Percentiles rank a stretch among this genome's conserved stretches.
These are phyloP conservation scores for Sceliomorpha sp. DNA, from an alignment of 2,888 invertebrate genomes.

Conservation along the genomic window DNA sequence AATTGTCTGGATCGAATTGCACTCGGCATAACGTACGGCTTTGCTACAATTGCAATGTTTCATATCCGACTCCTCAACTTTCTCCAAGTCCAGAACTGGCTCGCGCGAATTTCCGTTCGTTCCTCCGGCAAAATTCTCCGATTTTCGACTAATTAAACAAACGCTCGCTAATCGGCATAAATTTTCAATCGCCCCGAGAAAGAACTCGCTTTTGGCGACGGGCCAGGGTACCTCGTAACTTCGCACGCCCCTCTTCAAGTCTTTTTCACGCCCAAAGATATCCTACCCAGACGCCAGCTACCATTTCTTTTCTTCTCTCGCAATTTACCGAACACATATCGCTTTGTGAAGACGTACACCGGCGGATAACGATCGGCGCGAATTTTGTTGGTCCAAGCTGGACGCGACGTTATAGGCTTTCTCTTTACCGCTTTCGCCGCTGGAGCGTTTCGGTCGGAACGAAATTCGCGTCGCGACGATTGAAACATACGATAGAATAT, in stretches of 20 bases:
- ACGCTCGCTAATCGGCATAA: conserved; percentile 44
- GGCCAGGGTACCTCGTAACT: conserved; percentile 35
- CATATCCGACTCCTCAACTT: conserved; percentile 14
- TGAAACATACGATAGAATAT: too few relatives aligned
- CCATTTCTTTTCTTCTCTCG: conserved; percentile 27
- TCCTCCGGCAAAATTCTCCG: conserved; percentile 11
- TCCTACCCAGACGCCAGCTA: conserved; percentile 29
- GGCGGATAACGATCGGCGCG: conserved; percentile 19
- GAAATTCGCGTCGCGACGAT: conserved; percentile 6
- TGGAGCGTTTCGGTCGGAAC: conserved; percentile 6
- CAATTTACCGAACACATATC: conserved; percentile 29
- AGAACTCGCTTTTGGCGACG: conserved; percentile 15
- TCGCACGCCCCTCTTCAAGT: conserved; percentile 28
- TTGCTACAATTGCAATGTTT: too few relatives aligned
- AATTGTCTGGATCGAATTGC: not conserved
- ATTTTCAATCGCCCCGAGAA: conserved; percentile 33
- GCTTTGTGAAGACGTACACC: conserved; percentile 18
- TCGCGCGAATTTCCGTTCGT: conserved; percentile 9
- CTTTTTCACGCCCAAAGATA: conserved; percentile 47
- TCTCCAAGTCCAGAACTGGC: conserved; percentile 29
- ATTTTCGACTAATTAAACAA: conserved; percentile 41
- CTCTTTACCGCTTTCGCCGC: conserved; percentile 24
- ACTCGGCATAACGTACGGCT: not conserved
- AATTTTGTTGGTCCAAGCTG: conserved; percentile 22
- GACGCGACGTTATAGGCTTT: conserved; percentile 34